A percentile compares a stretch with the other conserved stretches of the same genome.
phyloP scores from a whole-genome alignment of 1,140 invertebrate genomes.

The Drosophila lacteicornis region DNA sequence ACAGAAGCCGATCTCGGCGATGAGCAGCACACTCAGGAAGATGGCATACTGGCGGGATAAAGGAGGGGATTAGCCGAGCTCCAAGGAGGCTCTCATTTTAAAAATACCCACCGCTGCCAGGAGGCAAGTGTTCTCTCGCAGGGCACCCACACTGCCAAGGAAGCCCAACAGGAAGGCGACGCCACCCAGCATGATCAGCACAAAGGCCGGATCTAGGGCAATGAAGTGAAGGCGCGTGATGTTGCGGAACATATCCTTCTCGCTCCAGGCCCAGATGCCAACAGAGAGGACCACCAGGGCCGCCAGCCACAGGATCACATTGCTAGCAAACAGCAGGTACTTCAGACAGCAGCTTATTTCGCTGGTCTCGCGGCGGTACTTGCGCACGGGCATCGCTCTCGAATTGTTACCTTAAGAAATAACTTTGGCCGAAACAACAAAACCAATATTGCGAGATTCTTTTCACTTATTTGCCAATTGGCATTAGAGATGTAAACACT shows the following conservation, averaged over 20 bases:
- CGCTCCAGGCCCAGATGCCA: conserved; percentile 98
- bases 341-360: conserved; percentile 99
- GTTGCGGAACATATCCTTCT: conserved; percentile 98
- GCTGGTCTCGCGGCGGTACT: conserved; percentile 93
- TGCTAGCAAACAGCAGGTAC: conserved; percentile 98
- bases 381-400: conserved; percentile 86
- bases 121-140: conserved; percentile 94
- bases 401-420: conserved; percentile 42
- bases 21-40: conserved; percentile 94
- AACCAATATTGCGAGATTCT: conserved; percentile 27
- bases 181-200: conserved; percentile 95
- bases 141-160: conserved; percentile 98
- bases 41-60: conserved; percentile 94
- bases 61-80: neutral
- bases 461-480: conserved; percentile 20
- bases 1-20: conserved; percentile 95
- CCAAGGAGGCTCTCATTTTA: neutral
- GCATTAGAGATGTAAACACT: conserved; percentile 10
- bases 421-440: conserved; percentile 36
- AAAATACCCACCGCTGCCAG: conserved; percentile 91
- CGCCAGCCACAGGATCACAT: conserved; percentile 97
- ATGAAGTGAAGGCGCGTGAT: conserved; percentile 94
- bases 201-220: conserved; percentile 97
- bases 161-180: conserved; percentile 98
- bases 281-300: conserved; percentile 94